Percentiles rank a stretch among this genome's conserved stretches.
Evolutionary conservation across 2,888 invertebrate species (phyloP).

Genomic region (Trichogramma evanescens): DNA sequence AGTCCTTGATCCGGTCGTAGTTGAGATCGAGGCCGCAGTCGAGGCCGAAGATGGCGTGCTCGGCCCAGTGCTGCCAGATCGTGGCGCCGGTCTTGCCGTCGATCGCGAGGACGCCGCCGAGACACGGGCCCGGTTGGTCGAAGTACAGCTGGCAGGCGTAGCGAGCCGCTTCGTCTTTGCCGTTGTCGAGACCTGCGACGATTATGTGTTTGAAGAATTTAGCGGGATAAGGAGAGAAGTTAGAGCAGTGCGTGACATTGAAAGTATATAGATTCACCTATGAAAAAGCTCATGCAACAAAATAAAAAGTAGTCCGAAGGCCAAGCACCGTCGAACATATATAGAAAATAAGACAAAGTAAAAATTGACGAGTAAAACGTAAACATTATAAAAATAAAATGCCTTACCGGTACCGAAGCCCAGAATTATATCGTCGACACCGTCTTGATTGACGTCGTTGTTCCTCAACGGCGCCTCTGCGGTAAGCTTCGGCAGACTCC

Average conservation of each 20-base stretch:
- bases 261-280: constrained; percentile 15
- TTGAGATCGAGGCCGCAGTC: constrained; percentile 68
- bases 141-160: constrained; percentile 62
- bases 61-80: constrained; percentile 69
- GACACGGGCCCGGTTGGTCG: constrained; percentile 59
- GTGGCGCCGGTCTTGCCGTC: constrained; percentile 64
- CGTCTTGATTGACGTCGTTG: constrained; percentile 66
- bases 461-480: constrained; percentile 68
- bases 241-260: not conserved
- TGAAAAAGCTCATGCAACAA: constrained; percentile 4
- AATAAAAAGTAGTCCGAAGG: constrained; percentile 17
- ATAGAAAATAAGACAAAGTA: constrained; percentile 11
- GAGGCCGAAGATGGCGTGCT: constrained; percentile 65
- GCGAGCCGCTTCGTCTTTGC: constrained; percentile 44
- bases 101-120: constrained; percentile 70
- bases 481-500: constrained; percentile 61
- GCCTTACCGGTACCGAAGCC: constrained; percentile 68
- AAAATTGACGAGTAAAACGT: constrained; percentile 13
- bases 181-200: constrained; percentile 34
- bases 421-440: constrained; percentile 63
- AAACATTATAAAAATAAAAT: constrained; percentile 4
- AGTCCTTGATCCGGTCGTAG: constrained; percentile 62
- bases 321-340: constrained; percentile 15
- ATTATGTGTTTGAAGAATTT: not conserved
- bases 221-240: not conserved